A percentile compares a stretch with the other conserved stretches of the same genome.
Conservation (phyloP, 1,140 invertebrate species). For the Fopius arisanus region DNA sequence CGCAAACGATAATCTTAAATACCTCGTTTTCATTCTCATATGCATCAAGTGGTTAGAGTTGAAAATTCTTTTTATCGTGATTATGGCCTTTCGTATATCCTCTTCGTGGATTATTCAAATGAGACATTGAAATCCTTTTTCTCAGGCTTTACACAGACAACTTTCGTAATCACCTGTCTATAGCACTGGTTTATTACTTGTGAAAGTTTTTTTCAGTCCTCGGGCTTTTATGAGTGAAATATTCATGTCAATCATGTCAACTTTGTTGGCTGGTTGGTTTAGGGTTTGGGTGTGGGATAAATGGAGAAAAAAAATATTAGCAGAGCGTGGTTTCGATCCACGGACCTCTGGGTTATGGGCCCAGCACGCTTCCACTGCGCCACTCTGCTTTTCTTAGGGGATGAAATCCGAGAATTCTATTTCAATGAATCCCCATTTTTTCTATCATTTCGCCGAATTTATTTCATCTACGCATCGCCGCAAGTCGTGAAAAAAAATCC, state of each 20-base stretch:
- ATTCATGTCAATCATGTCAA: no score
- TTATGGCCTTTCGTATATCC: not conserved
- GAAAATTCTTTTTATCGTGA: not conserved
- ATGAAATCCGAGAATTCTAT: not conserved
- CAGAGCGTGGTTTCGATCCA: slow-evolving; percentile 96
- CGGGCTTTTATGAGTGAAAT: no score
- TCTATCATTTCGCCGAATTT: no score
- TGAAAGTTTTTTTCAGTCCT: not conserved
- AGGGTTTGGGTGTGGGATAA: not conserved
- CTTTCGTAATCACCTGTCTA: slow-evolving; percentile 6
- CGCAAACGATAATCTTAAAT: slow-evolving; percentile 21
- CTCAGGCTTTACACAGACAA: not conserved
- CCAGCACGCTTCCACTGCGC: slow-evolving; percentile 98
- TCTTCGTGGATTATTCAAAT: slow-evolving; percentile 10
- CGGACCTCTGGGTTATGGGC: slow-evolving; percentile 98
- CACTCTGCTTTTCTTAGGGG: slow-evolving; percentile 78
- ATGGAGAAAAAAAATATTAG: slow-evolving; percentile 63
- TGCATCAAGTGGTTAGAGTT: not conserved
- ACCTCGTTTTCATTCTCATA: not conserved
- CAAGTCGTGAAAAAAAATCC: no score
- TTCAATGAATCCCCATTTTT: not conserved
- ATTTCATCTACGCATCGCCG: no score
- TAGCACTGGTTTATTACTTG: not conserved
- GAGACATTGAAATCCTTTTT: slow-evolving; percentile 1
- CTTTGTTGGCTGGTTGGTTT: no score